Conservation (phyloP, 1,140 invertebrate genomes). For the Plectrocnemia conspersa region DNA sequence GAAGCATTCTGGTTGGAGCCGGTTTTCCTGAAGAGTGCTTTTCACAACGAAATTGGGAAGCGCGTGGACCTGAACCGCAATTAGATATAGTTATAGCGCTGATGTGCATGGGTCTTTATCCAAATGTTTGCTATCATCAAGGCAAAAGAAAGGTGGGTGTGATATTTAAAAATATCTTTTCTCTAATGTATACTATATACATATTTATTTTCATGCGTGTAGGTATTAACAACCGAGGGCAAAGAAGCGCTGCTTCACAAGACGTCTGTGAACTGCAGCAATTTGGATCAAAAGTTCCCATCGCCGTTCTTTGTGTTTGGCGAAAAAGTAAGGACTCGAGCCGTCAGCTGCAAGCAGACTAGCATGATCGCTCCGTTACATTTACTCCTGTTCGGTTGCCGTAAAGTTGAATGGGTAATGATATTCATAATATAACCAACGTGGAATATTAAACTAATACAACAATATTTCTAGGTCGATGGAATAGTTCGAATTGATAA, state of each 20-base stretch:
- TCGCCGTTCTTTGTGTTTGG: constrained; percentile 97
- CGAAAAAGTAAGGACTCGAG: constrained; percentile 94
- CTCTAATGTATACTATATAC: not conserved
- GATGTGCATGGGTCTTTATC: constrained; percentile 88
- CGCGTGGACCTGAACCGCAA: constrained; percentile 68
- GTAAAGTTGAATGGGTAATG: constrained; percentile 73
- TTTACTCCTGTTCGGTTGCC: constrained; percentile 82
- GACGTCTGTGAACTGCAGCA: constrained; percentile 93
- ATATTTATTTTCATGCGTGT: constrained; percentile 12
- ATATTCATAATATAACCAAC: not conserved
- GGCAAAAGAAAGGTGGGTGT: constrained; percentile 84
- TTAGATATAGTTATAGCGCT: constrained; percentile 83
- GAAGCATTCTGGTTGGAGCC: constrained; percentile 69
- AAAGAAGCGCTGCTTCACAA: constrained; percentile 93
- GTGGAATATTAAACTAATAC: not conserved
- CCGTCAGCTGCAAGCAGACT: constrained; percentile 96
- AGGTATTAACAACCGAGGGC: constrained; percentile 91
- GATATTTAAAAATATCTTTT: constrained; percentile 1
- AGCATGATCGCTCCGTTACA: constrained; percentile 95
- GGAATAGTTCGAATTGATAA: constrained; percentile 75
- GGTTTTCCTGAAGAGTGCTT: constrained; percentile 90
- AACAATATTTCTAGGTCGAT: constrained; percentile 49
- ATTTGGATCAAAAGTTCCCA: constrained; percentile 77
- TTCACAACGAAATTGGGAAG: constrained; percentile 67
- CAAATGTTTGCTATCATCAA: constrained; percentile 94